Percentiles rank a stretch among this genome's conserved stretches.
Conservation (phyloP, 2,888 invertebrate genomes). For the Octonoba sinensis region DNA sequence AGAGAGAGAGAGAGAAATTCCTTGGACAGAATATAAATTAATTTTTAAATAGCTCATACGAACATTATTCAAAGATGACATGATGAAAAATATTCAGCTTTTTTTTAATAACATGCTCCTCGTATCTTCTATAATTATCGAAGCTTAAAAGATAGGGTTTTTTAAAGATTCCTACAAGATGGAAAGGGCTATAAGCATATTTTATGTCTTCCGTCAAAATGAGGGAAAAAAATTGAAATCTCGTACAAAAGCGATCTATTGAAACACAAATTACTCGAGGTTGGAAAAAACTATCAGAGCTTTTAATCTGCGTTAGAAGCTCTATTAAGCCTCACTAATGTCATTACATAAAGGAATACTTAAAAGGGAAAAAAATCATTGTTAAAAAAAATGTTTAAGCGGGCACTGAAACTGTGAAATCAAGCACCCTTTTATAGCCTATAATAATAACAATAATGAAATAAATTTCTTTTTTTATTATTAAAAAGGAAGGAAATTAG, state of each 20-base stretch:
- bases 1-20: no score
- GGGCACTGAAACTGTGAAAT: conserved; percentile 15
- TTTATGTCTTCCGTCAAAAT: no score
- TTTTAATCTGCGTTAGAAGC: conserved; percentile 37
- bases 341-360: conserved; percentile 18
- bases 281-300: neutral
- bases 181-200: no score
- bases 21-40: no score
- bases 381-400: neutral
- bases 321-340: conserved; percentile 45
- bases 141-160: no score
- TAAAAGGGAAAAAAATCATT: conserved; percentile 16
- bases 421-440: conserved; percentile 28
- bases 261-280: conserved; percentile 21
- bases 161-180: no score
- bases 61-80: no score
- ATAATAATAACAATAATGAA: conserved; percentile 39
- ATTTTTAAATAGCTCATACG: no score
- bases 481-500: conserved; percentile 55
- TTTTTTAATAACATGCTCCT: no score
- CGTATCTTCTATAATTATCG: no score
- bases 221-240: no score
- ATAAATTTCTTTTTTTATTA: conserved; percentile 17
- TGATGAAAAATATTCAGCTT: no score
- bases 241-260: neutral